A percentile compares a stretch with the other conserved stretches of the same genome.
phyloP scores from a whole-genome alignment of 2,113 vertebrate genomes.

The Gyps fulvus region DNA sequence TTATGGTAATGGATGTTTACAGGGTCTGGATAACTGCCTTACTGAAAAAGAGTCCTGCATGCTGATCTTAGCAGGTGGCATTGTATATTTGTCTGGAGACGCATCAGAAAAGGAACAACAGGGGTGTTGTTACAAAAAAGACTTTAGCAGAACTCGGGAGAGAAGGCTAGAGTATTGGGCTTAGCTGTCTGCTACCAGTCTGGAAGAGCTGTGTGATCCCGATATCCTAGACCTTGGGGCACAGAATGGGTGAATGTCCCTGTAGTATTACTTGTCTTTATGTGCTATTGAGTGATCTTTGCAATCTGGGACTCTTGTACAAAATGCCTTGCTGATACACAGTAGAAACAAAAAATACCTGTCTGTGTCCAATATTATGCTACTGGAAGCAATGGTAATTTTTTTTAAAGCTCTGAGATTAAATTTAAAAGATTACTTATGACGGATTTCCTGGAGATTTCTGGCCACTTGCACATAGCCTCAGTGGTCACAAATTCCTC shows the following conservation, averaged over 20 bases:
- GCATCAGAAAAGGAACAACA: background rate
- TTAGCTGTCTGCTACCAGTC: background rate
- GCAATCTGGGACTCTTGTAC: background rate
- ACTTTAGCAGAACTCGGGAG: background rate
- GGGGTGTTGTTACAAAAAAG: background rate
- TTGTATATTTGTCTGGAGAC: background rate
- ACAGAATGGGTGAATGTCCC: background rate
- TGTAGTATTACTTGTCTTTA: background rate
- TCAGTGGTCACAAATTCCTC: constrained; percentile 28
- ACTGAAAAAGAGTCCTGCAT: background rate
- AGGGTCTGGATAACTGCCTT: background rate
- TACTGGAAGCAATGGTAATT: background rate
- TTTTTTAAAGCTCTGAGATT: background rate
- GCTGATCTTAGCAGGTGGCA: background rate
- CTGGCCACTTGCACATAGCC: background rate
- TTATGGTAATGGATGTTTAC: background rate
- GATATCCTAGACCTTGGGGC: background rate
- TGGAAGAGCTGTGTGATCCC: background rate
- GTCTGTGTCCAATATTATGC: background rate
- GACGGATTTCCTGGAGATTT: background rate
- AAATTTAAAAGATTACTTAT: background rate
- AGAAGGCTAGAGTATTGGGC: background rate
- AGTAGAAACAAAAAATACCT: background rate
- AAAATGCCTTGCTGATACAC: background rate
- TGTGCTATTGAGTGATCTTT: background rate